These are phyloP conservation scores for Mastomys coucha DNA, from an alignment of 2,113 vertebrate species.

Conservation along the genomic window DNA sequence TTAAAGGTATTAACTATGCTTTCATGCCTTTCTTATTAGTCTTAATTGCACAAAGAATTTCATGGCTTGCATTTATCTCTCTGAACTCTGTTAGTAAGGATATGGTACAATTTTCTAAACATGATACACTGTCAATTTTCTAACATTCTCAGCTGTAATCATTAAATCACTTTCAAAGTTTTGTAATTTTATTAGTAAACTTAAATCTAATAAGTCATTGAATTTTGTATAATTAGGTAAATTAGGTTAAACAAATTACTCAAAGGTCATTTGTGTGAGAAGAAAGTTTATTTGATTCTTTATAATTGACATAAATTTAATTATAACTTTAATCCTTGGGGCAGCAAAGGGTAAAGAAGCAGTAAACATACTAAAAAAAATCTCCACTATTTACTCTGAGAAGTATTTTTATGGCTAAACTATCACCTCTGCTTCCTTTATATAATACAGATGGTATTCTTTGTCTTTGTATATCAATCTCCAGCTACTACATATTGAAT, in stretches of 20 bases:
- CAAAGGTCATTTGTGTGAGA: not conserved
- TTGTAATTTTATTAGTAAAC: not conserved
- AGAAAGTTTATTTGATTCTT: not conserved
- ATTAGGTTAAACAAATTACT: not conserved
- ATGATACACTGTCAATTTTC: not conserved
- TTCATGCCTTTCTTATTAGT: not conserved
- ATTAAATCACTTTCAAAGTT: not conserved
- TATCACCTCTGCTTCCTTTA: not conserved
- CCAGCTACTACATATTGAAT: not conserved
- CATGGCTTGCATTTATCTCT: not conserved
- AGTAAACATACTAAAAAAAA: not conserved
- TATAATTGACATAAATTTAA: not conserved
- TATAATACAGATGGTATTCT: not conserved
- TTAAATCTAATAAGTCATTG: not conserved
- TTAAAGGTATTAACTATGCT: not conserved
- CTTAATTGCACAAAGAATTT: not conserved
- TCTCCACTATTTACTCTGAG: not conserved
- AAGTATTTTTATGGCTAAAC: not conserved
- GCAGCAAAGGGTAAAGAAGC: not conserved
- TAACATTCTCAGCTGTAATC: not conserved
- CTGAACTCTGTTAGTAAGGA: not conserved
- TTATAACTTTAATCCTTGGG: not conserved
- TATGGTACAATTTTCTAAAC: not conserved
- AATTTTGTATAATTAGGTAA: not conserved
- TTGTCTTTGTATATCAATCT: not conserved